Base-by-base conservation (phyloP, 1,140 invertebrate genomes). In the Lycorma delicatula region DNA sequence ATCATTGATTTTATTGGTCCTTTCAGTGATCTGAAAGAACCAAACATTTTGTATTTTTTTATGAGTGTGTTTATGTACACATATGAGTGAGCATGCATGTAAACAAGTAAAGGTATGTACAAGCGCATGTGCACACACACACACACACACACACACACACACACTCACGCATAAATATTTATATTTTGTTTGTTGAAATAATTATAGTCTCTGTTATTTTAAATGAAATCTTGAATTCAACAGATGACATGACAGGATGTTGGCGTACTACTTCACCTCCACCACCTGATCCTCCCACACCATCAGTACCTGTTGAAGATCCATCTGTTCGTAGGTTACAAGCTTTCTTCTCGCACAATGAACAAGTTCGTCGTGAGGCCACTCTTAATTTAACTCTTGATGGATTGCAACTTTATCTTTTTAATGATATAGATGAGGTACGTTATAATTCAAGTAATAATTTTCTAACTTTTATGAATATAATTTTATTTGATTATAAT, bases 341-440 rank as follows among this genome's bases (percentile, higher is more conserved):
- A 71, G 84, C 81, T 1, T 89, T 89, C 66, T 82, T 89, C 49
- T 81, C 79, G 28, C 80, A 82, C 60, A 78, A 79, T 49, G 82
- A 85, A 66, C 78, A 77, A 54, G 80, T 83, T 52, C 72, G 78
- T 48, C 81, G 79, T 60, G 80, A 82, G 59, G 64, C 79, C 1
- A 73, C 68, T 52, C 71, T 72, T 54, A 82, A 81, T 60, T 76
- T 86, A 56, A 77, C 76, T 6, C 71, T 87, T 25, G 86, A 89
- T 64, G 83, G 83, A 22, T 56, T 87, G 1, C 80, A 83, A 62
- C 56, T 89, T 1, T 81, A 80, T 65, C 70, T 89, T 2, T 88
- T 84, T 66, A 84, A 81, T 31, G 86, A 87, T 63, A 79, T 81
- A 52, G 84, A 87, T 58, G 86, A 87, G 71, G 77, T 79, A 66